Base-by-base conservation (phyloP, 1,140 invertebrate species). In the Grapholita molesta region DNA sequence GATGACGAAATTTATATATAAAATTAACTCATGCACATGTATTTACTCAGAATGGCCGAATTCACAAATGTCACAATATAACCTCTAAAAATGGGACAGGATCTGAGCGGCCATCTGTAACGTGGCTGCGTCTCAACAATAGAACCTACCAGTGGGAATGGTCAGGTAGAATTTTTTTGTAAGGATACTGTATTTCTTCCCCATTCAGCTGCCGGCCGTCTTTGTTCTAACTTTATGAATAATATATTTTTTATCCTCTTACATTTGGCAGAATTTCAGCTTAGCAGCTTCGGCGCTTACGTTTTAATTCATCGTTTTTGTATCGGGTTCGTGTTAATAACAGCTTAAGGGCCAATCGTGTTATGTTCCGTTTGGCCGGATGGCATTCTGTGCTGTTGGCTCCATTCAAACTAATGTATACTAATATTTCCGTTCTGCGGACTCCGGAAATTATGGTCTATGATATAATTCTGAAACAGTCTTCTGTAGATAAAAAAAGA, bases 91-190 rank as follows among this genome's bases (percentile, higher is more conserved):
- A 61, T 61, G 55, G 55, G 55, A 61, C 55, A 61, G 55, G 6
- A 30, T 61, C 18, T 61, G 55, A 61, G 18, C 25, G 25, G 7
- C 25, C 7, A 6, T 2, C 61, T 38, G 24, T 68, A 57, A 65
- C 25, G 64, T 38, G 66, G 42, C 52, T 70, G 61, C 66, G 61
- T 67, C 25, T 18, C 15, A 67, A 75, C 77, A 75, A 77, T 72
- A 74, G 71, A 73, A 66, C 66, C 70, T 70, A 69, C 72, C 72
- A 79, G 77, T 82, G 77, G 72, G 74, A 69, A 71, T 42, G 33
- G 64, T 72, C 79, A 82, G 79, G 79, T 82, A 82, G 74, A 79
- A 64, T 68, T 79, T 77, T 79, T 80, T 79, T 75, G 35, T 69
- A n/a, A n/a, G 42, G 48, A 28, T 35, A 66, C 24, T 71, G 67